These are phyloP conservation scores for Cnemophilus loriae DNA, from an alignment of 2,113 vertebrate genomes.

Conservation along the genomic window DNA sequence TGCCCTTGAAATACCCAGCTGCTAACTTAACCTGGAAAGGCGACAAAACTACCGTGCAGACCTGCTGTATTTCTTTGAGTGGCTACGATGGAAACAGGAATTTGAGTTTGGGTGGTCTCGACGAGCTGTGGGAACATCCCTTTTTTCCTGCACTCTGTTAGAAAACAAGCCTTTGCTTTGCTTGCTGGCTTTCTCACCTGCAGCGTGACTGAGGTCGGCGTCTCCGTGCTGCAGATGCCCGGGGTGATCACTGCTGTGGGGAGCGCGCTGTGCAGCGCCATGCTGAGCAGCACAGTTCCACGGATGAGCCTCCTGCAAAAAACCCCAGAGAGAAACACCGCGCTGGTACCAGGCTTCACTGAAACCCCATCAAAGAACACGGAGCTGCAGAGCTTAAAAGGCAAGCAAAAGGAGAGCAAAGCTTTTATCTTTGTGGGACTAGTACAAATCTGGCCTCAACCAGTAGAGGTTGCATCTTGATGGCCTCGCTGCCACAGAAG, in stretches of 20 bases:
- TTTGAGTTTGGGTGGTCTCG: not conserved
- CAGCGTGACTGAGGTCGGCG: conserved; percentile 39
- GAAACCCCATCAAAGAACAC: not conserved
- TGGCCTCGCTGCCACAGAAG: not conserved
- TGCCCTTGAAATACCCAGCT: not conserved
- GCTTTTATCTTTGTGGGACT: not conserved
- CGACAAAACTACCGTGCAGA: not conserved
- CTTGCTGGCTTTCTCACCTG: conserved; percentile 42
- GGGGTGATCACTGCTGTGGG: conserved; percentile 45
- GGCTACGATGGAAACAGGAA: not conserved
- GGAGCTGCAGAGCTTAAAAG: not conserved
- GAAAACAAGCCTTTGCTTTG: not conserved
- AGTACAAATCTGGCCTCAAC: not conserved
- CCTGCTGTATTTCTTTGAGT: not conserved
- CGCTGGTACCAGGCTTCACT: rapidly evolving
- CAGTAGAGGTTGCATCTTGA: not conserved
- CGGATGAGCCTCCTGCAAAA: conserved; percentile 20
- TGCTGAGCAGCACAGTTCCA: conserved; percentile 39
- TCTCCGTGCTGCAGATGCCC: conserved; percentile 28
- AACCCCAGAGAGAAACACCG: not conserved
- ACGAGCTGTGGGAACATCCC: not conserved
- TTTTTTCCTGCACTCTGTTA: not conserved
- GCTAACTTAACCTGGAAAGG: not conserved
- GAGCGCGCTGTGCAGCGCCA: not conserved
- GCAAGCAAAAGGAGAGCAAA: not conserved